phyloP scores from a whole-genome alignment of 2,797 vertebrate genomes.

The Argyrosomus regius region DNA sequence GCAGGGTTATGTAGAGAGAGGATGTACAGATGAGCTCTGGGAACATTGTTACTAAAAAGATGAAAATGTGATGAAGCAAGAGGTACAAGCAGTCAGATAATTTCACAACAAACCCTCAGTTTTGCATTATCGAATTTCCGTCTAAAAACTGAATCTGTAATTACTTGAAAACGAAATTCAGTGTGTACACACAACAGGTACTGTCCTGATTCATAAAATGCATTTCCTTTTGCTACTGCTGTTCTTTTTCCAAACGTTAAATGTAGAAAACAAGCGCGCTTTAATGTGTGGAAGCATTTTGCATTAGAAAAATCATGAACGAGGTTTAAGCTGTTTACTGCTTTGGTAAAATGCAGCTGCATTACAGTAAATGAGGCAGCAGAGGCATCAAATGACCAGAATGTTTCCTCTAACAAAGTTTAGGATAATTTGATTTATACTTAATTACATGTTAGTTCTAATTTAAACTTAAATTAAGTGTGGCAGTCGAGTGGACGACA shows the following conservation, averaged over 20 bases:
- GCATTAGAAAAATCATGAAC: slow-evolving; percentile 4
- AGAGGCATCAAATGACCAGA: neutral
- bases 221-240: neutral
- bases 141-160: neutral
- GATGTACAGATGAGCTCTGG: neutral
- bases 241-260: neutral
- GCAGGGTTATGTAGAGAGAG: neutral
- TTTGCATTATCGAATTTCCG: neutral
- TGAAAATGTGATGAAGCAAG: neutral
- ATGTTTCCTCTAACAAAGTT: neutral
- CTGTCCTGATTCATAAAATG: neutral
- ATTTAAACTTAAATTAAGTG: neutral
- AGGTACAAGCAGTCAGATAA: neutral
- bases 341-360: slow-evolving; percentile 14
- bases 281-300: slow-evolving; percentile 23
- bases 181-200: neutral
- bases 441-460: neutral
- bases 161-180: neutral
- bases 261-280: neutral
- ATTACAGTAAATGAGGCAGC: neutral
- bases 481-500: too few relatives aligned
- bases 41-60: neutral
- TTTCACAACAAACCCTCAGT: neutral
- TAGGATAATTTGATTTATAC: neutral
- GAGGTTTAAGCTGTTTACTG: neutral